Percentiles rank a stretch among this genome's conserved stretches.
Conservation (phyloP, 2,113 vertebrate genomes). For the Aix galericulata region DNA sequence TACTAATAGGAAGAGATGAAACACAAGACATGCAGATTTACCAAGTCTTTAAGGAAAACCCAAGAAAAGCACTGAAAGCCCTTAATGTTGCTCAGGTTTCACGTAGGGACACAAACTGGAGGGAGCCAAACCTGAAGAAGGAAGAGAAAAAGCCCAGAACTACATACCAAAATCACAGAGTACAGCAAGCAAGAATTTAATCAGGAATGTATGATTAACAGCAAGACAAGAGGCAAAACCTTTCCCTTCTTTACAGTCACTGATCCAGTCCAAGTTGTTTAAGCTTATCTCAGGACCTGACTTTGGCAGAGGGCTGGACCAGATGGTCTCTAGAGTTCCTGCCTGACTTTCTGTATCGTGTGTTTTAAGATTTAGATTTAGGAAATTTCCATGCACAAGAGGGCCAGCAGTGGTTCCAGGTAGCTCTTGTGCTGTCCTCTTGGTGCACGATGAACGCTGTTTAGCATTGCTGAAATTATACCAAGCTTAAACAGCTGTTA, state of each 20-base stretch:
- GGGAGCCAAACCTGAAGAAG: conserved; percentile 98
- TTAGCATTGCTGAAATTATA: neutral
- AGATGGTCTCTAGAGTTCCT: neutral
- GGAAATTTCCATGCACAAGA: neutral
- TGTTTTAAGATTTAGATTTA: neutral
- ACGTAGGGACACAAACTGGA: conserved; percentile 98
- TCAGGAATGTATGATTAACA: conserved; percentile 35
- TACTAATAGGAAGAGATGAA: conserved; percentile 72
- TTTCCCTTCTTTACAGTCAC: neutral
- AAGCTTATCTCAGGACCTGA: no score
- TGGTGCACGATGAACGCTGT: neutral
- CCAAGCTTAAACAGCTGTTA: neutral
- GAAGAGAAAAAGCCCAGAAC: conserved; percentile 90
- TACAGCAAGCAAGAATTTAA: conserved; percentile 72
- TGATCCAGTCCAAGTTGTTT: neutral
- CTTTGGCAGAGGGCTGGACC: neutral
- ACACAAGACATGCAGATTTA: conserved; percentile 91
- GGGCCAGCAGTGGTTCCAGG: neutral
- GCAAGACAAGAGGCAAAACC: conserved; percentile 47
- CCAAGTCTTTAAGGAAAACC: conserved; percentile 98
- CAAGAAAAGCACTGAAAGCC: conserved; percentile 98
- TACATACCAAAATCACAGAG: conserved; percentile 78
- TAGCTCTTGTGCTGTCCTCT: neutral
- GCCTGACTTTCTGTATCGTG: neutral
- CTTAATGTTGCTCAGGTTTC: conserved; percentile 99